Conservation (phyloP, 2,113 vertebrate species). For the Hydrolagus affinis region DNA sequence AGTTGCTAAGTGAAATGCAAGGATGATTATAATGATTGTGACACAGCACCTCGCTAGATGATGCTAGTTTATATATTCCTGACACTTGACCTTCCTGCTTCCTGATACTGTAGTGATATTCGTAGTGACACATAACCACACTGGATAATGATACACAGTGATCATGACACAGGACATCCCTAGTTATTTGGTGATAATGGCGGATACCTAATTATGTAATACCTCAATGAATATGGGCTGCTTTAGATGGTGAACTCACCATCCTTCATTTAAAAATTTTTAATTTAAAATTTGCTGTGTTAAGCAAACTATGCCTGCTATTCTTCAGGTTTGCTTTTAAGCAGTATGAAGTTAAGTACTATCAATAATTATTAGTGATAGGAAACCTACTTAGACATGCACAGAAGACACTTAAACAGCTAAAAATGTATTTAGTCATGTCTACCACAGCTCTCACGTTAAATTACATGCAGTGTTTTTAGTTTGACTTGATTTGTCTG, state of each 20-base stretch:
- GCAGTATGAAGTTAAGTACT: background rate
- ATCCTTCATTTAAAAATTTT: background rate
- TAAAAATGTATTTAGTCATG: background rate
- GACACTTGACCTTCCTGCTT: no score
- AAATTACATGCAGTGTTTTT: slow-evolving; percentile 15
- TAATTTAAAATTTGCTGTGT: background rate
- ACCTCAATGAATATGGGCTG: background rate
- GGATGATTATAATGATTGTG: no score
- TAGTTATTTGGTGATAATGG: no score
- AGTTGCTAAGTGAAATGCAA: no score
- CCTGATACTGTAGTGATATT: no score
- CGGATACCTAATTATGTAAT: no score
- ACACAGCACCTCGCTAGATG: no score
- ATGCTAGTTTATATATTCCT: no score
- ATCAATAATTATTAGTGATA: slow-evolving; percentile 12
- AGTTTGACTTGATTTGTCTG: background rate
- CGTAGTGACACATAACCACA: no score
- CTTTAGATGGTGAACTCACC: background rate
- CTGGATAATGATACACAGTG: no score
- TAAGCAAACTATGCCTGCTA: background rate
- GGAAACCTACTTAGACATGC: slow-evolving; percentile 17
- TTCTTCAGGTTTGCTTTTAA: background rate
- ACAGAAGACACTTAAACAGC: background rate
- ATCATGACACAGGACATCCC: no score
- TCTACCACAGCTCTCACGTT: background rate